Conservation (phyloP, 2,888 invertebrate species). For the Conistra vaccinii region DNA sequence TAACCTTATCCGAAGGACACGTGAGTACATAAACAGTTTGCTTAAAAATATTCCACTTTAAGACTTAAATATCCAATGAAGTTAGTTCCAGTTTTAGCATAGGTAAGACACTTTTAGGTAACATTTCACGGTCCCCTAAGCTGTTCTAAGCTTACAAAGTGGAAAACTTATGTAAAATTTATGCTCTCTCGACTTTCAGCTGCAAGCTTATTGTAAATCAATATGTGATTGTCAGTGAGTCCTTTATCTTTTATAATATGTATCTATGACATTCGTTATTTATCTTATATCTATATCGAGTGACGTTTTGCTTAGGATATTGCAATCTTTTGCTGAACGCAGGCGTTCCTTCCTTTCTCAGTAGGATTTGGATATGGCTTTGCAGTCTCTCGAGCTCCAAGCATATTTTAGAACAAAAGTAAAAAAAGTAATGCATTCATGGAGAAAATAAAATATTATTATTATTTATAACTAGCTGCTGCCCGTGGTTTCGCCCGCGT, state of each 20-base stretch:
- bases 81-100: constrained; percentile 27
- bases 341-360: background rate
- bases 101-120: constrained; percentile 33
- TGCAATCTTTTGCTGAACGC: background rate
- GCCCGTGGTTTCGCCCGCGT: too few relatives aligned
- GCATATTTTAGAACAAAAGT: background rate
- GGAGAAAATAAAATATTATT: background rate
- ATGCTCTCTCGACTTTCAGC: constrained; percentile 26
- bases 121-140: constrained; percentile 28
- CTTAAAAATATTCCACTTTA: background rate
- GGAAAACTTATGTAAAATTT: constrained; percentile 55
- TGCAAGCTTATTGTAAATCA: constrained; percentile 41
- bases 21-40: background rate
- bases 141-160: constrained; percentile 41
- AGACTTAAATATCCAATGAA: constrained; percentile 14
- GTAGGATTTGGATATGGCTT: too few relatives aligned
- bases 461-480: too few relatives aligned
- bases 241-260: background rate
- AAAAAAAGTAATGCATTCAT: background rate
- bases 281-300: background rate
- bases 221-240: constrained; percentile 16
- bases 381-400: background rate
- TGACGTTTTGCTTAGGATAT: background rate
- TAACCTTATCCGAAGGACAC: background rate
- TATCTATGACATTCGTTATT: too few relatives aligned